These are phyloP conservation scores for Nycticebus coucang DNA, from an alignment of 2,113 vertebrate genomes.

Conservation along the genomic window DNA sequence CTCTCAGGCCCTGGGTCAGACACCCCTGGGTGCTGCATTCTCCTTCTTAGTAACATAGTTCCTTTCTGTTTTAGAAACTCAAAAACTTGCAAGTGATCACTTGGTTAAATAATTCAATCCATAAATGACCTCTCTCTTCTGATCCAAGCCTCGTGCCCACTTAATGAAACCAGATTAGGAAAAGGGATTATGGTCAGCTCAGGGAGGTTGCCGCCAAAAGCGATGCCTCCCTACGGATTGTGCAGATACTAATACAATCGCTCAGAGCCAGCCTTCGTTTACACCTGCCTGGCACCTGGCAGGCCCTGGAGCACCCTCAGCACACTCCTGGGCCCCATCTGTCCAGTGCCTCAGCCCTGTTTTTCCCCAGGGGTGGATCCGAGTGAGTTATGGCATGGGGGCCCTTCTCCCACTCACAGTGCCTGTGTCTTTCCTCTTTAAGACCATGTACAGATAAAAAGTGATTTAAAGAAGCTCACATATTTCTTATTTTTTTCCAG, in stretches of 20 bases:
- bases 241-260: constrained; percentile 69
- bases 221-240: constrained; percentile 77
- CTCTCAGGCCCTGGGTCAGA: too few species aligned
- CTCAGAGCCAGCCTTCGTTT: constrained; percentile 7
- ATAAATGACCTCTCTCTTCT: background rate
- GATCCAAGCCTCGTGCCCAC: background rate
- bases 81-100: background rate
- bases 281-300: background rate
- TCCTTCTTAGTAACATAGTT: background rate
- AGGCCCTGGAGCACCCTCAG: background rate
- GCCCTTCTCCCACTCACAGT: background rate
- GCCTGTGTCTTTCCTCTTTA: background rate
- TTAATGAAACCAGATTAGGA: constrained; percentile 74
- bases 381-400: accelerated
- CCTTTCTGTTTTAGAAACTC: background rate
- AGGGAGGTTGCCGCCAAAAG: constrained; percentile 78
- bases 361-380: background rate
- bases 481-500: background rate
- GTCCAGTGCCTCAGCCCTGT: background rate
- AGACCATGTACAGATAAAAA: background rate
- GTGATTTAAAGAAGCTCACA: background rate
- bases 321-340: background rate
- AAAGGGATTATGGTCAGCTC: constrained; percentile 75
- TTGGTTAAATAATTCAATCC: background rate
- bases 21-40: too few species aligned